Evolutionary conservation across 2,797 vertebrate species (phyloP).

Genomic region (Spinus olivaceus): DNA sequence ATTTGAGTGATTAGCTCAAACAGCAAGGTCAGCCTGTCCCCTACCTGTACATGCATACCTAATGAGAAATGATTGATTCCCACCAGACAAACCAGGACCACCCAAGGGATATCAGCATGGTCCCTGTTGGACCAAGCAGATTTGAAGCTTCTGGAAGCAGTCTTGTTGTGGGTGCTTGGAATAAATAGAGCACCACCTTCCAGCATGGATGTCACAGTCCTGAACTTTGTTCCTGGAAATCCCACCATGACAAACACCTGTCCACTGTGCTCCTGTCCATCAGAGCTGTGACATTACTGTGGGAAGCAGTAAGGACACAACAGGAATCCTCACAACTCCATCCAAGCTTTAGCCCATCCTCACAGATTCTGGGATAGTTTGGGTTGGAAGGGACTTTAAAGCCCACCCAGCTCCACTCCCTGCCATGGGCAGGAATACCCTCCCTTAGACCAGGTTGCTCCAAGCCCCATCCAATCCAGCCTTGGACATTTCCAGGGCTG

Average conservation of each 20-base stretch:
- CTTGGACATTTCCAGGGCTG: neutral
- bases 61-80: neutral
- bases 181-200: neutral
- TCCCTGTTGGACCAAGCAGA: neutral
- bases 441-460: neutral
- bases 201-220: neutral
- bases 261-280: neutral
- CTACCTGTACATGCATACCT: neutral
- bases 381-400: neutral
- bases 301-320: neutral
- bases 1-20: neutral
- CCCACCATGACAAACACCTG: neutral
- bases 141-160: neutral
- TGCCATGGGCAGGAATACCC: neutral
- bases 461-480: accelerated
- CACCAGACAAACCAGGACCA: neutral
- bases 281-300: neutral
- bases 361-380: neutral
- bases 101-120: neutral
- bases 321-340: neutral
- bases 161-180: neutral
- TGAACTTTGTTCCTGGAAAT: neutral
- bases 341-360: neutral
- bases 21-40: neutral
- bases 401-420: neutral